A percentile compares a stretch with the other conserved stretches of the same genome.
phyloP scores from a whole-genome alignment of 2,888 invertebrate species.

The Bhutanitis thaidina region DNA sequence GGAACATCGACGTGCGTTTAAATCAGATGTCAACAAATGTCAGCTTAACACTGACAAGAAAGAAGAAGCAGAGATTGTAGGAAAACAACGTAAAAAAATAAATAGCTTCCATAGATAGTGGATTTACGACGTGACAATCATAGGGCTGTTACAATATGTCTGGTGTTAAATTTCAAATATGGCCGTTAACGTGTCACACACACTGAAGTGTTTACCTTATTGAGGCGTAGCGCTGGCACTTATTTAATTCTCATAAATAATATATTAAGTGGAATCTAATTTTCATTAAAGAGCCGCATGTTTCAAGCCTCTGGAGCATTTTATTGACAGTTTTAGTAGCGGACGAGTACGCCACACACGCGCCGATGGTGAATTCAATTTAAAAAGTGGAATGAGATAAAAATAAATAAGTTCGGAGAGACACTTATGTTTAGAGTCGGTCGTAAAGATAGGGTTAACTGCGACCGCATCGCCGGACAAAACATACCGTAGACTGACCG shows the following conservation, averaged over 20 bases:
- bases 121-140: constrained; percentile 67
- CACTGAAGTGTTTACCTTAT: constrained; percentile 58
- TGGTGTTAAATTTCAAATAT: constrained; percentile 54
- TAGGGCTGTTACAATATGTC: constrained; percentile 44
- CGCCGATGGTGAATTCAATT: constrained; percentile 74
- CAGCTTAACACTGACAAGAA: background rate
- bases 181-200: constrained; percentile 49
- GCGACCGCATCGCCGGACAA: constrained; percentile 72
- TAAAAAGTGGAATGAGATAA: constrained; percentile 78
- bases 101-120: constrained; percentile 36
- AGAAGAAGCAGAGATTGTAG: background rate
- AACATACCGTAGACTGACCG: constrained; percentile 76
- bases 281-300: constrained; percentile 67
- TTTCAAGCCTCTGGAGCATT: constrained; percentile 52
- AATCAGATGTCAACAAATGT: too few species aligned
- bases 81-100: constrained; percentile 29
- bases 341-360: constrained; percentile 68
- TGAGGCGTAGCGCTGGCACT: constrained; percentile 52
- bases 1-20: too few species aligned
- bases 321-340: constrained; percentile 75
- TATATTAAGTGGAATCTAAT: constrained; percentile 62
- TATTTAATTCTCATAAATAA: constrained; percentile 65
- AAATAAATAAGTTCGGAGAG: constrained; percentile 77
- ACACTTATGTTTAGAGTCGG: constrained; percentile 78
- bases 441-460: constrained; percentile 80